Percentiles rank a stretch among this genome's conserved stretches.
These are phyloP conservation scores for Pocillopora verrucosa DNA, from an alignment of 64 coral and sea anemone genomes.

Conservation along the genomic window DNA sequence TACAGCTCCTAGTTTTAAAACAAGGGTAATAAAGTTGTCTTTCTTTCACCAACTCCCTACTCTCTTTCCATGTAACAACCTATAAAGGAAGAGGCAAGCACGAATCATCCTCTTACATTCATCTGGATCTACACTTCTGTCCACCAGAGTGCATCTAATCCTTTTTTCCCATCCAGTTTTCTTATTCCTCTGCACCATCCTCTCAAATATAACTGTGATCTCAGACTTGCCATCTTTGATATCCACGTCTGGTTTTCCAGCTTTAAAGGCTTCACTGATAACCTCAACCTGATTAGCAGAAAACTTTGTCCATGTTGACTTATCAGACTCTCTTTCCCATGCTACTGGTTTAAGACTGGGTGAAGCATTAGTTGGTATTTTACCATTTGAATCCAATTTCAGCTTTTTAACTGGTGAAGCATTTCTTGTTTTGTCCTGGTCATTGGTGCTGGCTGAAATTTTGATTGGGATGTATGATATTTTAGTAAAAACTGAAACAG, in stretches of 20 bases:
- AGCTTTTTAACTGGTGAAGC: background rate
- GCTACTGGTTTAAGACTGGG: background rate
- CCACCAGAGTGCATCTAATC: slow-evolving; percentile 64
- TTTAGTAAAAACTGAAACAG: background rate
- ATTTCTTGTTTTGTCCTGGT: background rate
- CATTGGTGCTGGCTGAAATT: slow-evolving; percentile 30
- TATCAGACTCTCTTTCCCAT: slow-evolving; percentile 81
- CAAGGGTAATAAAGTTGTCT: too few species aligned
- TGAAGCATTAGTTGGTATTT: background rate
- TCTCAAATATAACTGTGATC: slow-evolving; percentile 76
- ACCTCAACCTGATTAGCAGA: slow-evolving; percentile 46
- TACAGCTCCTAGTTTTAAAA: too few species aligned
- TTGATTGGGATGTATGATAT: background rate
- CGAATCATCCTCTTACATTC: slow-evolving; percentile 14
- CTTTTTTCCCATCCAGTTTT: slow-evolving; percentile 90
- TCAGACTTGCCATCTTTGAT: slow-evolving; percentile 50
- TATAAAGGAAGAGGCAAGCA: background rate
- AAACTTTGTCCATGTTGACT: slow-evolving; percentile 71
- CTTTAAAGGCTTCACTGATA: slow-evolving; percentile 71
- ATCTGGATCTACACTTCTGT: slow-evolving; percentile 26
- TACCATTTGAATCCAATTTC: slow-evolving; percentile 27
- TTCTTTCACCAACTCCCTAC: too few species aligned
- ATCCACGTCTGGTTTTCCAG: slow-evolving; percentile 52
- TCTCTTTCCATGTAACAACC: too few species aligned
- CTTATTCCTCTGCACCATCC: slow-evolving; percentile 93